Evolutionary conservation across 2,888 invertebrate genomes (phyloP), one percentile per base, ranked within the genome.

Genomic region (Gastracanthus pulcherrimus): DNA sequence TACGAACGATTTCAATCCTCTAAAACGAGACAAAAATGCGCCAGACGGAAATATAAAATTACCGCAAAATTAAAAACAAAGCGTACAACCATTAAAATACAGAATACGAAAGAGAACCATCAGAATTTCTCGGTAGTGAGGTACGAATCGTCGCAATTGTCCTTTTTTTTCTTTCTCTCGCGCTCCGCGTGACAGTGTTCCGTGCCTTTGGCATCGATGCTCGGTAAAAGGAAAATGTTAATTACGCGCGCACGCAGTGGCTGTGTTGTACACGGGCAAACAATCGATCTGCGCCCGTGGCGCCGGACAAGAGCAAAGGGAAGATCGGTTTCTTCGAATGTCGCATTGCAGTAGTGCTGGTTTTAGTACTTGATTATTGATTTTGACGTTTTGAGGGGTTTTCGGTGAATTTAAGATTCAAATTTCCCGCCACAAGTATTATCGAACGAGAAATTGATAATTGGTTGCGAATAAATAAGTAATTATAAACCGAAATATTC

Each of bases 201-300:
- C 19, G 64, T 64, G 34, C 74, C 48, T 66, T 51, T 66, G 75
- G 48, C 74, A 45, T 75, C 66, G 51, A 62, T 62, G 19, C 19
- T 74, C 29, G 0, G 11, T 45, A 62, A 34, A 45, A n/a, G n/a
- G n/a, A n/a, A n/a, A 74, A 74, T n/a, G n/a, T 74, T 62, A 26
- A n/a, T 36, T 75, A 64, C 36, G 51, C 51, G 16, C 36, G 16
- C 7, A 26, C 26, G 19, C 48, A 36, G 4, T 31, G 3, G n/a
- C 26, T 19, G 75, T 38, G n/a, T n/a, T n/a, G n/a, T 38, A 55
- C n/a, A 64, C 9, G 36, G n/a, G n/a, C n/a, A n/a, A 66, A 66
- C 38, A 76, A 55, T 26, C 16, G 4, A 71, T 71, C 38, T 41
- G 23, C 23, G 34, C 31, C 19, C n/a, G 13, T 19, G 11, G 19